phyloP scores from a whole-genome alignment of 2,888 invertebrate species.

The Oeneis ivallda region DNA sequence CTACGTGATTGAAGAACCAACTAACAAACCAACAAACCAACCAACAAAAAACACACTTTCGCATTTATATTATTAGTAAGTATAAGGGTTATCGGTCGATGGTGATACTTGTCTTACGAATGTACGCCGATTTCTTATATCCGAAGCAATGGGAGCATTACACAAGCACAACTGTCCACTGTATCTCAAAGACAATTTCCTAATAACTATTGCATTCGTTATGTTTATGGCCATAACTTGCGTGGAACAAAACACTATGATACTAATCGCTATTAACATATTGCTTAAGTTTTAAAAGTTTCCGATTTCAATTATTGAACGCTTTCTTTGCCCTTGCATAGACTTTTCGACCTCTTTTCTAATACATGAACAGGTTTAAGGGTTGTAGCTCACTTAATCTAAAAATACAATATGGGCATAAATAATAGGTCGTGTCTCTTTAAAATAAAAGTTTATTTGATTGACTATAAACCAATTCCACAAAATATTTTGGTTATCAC shows the following conservation, averaged over 20 bases:
- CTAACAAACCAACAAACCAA: no score
- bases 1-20: no score
- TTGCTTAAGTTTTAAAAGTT: slow-evolving; percentile 21
- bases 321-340: slow-evolving; percentile 38
- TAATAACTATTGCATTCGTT: slow-evolving; percentile 29
- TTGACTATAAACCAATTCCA: no score
- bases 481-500: no score
- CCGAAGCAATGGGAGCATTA: slow-evolving; percentile 11
- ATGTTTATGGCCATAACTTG: slow-evolving; percentile 31
- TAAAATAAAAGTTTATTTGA: background rate
- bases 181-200: slow-evolving; percentile 27
- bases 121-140: slow-evolving; percentile 1
- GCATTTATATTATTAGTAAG: no score
- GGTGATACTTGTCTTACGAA: no score
- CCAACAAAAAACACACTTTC: no score
- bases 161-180: slow-evolving; percentile 5
- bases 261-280: slow-evolving; percentile 33
- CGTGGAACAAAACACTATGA: slow-evolving; percentile 31
- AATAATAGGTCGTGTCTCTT: background rate
- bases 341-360: background rate
- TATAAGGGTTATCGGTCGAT: no score
- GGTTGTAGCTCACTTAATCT: background rate
- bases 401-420: no score
- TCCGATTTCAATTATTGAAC: slow-evolving; percentile 15
- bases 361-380: no score